Evolutionary conservation across 2,797 vertebrate genomes (phyloP).

Genomic region (Scarus forsteni): DNA sequence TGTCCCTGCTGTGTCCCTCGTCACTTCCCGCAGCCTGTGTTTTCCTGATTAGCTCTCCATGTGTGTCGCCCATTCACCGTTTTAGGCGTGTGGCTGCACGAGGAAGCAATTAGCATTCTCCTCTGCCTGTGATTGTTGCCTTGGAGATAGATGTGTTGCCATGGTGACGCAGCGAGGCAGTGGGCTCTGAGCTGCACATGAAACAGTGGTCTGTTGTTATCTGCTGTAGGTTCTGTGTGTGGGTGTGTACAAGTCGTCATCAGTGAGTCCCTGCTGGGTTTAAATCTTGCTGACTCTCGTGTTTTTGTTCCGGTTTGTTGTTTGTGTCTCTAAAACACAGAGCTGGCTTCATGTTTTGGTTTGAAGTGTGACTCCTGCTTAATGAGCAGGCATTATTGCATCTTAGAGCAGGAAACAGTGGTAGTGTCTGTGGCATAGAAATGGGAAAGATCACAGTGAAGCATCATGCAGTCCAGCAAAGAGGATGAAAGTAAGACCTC

Average conservation of each 20-base stretch:
- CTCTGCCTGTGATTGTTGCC: slow-evolving; percentile 75
- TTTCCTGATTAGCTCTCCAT: slow-evolving; percentile 26
- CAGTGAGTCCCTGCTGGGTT: background rate
- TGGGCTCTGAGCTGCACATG: slow-evolving; percentile 35
- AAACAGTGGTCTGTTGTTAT: slow-evolving; percentile 34
- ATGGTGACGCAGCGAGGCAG: slow-evolving; percentile 58
- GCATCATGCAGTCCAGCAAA: background rate
- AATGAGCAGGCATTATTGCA: background rate
- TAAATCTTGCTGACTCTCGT: background rate
- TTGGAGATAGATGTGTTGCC: slow-evolving; percentile 72
- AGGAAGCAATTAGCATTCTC: slow-evolving; percentile 70
- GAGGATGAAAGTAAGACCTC: slow-evolving; percentile 15
- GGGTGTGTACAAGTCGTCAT: background rate
- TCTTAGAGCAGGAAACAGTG: background rate
- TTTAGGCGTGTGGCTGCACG: slow-evolving; percentile 50
- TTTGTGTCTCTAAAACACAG: background rate
- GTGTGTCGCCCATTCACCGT: slow-evolving; percentile 19
- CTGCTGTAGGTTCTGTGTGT: background rate
- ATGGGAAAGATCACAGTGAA: too few species aligned
- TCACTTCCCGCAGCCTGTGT: slow-evolving; percentile 15
- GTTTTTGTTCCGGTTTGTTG: background rate
- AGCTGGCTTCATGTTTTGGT: background rate
- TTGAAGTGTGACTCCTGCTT: background rate
- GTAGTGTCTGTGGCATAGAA: too few species aligned
- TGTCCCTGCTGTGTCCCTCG: slow-evolving; percentile 1